Conservation (phyloP, 1,140 invertebrate species). For the Halyomorpha halys region DNA sequence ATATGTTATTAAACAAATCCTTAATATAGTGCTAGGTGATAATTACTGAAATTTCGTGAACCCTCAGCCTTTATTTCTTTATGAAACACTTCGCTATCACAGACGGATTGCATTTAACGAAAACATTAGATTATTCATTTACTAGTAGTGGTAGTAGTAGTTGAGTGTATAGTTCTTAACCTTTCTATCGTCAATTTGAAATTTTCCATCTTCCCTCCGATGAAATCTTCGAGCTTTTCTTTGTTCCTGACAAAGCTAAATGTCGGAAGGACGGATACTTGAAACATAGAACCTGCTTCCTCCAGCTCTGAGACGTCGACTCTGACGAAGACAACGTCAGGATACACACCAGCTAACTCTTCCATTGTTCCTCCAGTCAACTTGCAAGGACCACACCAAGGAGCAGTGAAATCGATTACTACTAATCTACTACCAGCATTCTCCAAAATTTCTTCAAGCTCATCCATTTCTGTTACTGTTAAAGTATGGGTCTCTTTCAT, state of each 20-base stretch:
- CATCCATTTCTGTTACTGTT: neutral
- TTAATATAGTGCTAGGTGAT: too few species aligned
- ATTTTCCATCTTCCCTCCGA: neutral
- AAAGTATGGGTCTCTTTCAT: too few species aligned
- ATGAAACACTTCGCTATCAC: too few species aligned
- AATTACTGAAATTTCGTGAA: too few species aligned
- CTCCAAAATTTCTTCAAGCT: neutral
- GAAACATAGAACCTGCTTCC: neutral
- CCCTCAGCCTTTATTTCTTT: too few species aligned
- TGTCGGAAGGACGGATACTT: neutral
- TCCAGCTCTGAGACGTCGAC: neutral
- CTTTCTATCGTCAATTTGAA: neutral
- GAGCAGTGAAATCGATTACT: neutral
- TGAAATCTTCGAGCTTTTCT: neutral
- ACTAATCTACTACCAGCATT: neutral
- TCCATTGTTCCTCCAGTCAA: neutral
- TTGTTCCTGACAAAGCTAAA: slow-evolving; percentile 9
- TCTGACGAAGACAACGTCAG: neutral
- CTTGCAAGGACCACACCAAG: slow-evolving; percentile 10
- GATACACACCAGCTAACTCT: neutral
- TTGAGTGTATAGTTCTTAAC: neutral
- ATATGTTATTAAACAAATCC: too few species aligned
- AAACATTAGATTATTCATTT: too few species aligned
- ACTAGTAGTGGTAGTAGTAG: too few species aligned
- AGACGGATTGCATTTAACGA: too few species aligned